Evolutionary conservation across 2,797 vertebrate species (phyloP).

Genomic region (Pipistrellus pipistrellus): DNA sequence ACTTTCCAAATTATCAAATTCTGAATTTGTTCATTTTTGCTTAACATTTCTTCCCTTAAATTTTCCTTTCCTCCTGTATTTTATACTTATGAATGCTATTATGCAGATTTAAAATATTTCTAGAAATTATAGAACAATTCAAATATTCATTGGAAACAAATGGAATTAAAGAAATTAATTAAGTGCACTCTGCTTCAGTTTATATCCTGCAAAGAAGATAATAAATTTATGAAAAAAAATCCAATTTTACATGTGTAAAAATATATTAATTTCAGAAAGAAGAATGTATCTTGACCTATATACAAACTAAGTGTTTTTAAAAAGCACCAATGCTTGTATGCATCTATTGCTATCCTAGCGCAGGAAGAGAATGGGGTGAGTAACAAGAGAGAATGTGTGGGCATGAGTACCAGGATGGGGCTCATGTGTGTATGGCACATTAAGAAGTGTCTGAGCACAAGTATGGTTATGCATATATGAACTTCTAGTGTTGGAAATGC

Average conservation of each 20-base stretch:
- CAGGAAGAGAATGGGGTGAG: neutral
- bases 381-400: neutral
- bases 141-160: neutral
- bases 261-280: neutral
- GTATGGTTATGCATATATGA: neutral
- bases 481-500: neutral
- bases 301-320: neutral
- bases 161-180: neutral
- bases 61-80: neutral
- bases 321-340: neutral
- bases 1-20: neutral
- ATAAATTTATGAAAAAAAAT: neutral
- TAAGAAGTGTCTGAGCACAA: neutral
- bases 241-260: neutral
- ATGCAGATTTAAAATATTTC: neutral
- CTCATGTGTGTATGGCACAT: neutral
- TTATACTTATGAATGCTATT: neutral
- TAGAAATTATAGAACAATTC: neutral
- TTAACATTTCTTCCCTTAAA: neutral
- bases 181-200: neutral
- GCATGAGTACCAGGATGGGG: too few relatives aligned
- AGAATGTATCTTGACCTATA: neutral
- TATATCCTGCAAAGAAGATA: neutral
- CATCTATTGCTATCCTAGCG: neutral
- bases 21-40: neutral